phyloP scores from a whole-genome alignment of 2,113 vertebrate genomes.

The Cephalopterus ornatus region DNA sequence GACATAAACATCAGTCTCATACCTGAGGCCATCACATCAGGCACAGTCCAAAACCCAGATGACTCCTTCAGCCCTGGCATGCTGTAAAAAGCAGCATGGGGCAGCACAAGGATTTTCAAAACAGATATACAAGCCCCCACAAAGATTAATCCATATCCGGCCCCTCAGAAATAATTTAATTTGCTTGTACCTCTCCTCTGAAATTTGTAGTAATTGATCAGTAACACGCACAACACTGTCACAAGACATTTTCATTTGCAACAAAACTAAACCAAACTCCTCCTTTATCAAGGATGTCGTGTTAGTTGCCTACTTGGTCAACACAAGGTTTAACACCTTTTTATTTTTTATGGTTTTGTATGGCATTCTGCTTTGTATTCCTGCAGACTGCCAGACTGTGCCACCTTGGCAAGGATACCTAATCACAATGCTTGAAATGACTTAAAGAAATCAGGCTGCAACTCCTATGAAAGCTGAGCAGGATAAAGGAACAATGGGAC shows the following conservation, averaged over 20 bases:
- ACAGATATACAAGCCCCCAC: neutral
- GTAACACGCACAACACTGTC: neutral
- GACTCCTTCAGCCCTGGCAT: neutral
- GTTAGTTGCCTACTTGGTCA: neutral
- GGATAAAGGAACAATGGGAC: neutral
- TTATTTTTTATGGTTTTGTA: neutral
- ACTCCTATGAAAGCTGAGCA: neutral
- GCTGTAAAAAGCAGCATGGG: neutral
- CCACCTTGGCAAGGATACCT: neutral
- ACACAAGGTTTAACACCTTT: neutral
- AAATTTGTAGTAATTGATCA: neutral
- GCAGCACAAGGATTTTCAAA: neutral
- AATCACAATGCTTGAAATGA: neutral
- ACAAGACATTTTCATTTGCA: neutral
- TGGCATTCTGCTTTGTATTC: neutral
- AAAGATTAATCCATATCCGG: neutral
- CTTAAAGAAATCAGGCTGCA: neutral
- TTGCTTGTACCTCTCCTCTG: neutral
- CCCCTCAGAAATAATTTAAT: neutral
- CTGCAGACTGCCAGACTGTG: neutral
- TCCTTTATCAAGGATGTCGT: neutral
- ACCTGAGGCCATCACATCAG: neutral
- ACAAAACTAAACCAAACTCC: neutral
- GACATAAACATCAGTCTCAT: neutral
- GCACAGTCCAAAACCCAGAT: neutral